Base-by-base conservation (phyloP, 2,113 vertebrate species). In the Tychaedon coryphoeus region DNA sequence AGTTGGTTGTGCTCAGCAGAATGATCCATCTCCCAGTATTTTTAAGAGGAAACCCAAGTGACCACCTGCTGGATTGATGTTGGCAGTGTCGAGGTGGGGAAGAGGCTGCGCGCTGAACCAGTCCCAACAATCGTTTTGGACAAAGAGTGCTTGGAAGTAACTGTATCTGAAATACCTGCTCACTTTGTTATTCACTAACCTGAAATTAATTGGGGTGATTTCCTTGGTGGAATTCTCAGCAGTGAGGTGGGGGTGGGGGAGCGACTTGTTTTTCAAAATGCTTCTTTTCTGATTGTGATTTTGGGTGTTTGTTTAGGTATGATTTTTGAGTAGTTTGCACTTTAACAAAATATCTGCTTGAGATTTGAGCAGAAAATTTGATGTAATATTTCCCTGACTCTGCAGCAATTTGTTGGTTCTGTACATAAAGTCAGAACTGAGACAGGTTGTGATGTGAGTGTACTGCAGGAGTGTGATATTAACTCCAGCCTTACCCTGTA, bases 321-420 rank as follows among this genome's bases (percentile, higher is more conserved):
- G 5, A 12, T 64, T 90, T 54, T 56, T 56, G 48, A 81, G 66
- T 62, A 56, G 67, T 74, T 83, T 88, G 85, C 86, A 91, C 71
- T 96, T 95, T 61, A 90, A 22, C 81, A 90, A 67, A 87, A 40
- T 42, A 66, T 1, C 48, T 92, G 38, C 67, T 84, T 90, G 65
- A 95, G 81, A 94, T 82, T 61, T 54, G 50, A 86, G 81, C 60
- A 94, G 65, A 81, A 73, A 67, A 26, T 11, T 15, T 36, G 19
- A 65, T 54, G n/a, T 53, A 76, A 38, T 1, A 0, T 50, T 85
- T 89, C 48, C 58, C 62, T 8, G 10, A 23, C 33, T 56, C 1
- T n/a, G 82, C 71, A 83, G 70, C 54, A 33, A 1, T 77, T 51
- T 34, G 6, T 83, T 50, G 33, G 19, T 71, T 66, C 62, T 67